Evolutionary conservation across 2,888 invertebrate genomes (phyloP).

Genomic region (Sussaba pulchella): DNA sequence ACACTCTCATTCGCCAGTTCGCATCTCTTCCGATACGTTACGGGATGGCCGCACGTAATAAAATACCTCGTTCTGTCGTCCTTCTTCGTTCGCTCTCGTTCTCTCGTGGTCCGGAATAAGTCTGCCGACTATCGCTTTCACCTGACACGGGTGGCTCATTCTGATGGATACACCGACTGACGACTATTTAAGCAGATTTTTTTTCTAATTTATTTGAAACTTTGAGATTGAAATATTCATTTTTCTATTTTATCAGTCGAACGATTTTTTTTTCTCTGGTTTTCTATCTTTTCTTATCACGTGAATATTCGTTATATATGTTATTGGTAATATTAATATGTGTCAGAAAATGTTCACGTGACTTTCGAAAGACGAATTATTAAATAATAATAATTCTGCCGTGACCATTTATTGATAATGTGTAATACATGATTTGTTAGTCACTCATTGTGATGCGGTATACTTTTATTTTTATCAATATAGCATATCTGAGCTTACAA

Average conservation of each 20-base stretch:
- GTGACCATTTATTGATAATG: no score
- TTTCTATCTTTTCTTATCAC: no score
- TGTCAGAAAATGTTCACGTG: no score
- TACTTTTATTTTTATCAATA: no score
- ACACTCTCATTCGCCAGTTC: constrained; percentile 50
- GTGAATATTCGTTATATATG: no score
- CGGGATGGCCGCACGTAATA: constrained; percentile 22
- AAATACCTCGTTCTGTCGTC: constrained; percentile 59
- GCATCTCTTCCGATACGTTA: background rate
- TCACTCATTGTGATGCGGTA: no score
- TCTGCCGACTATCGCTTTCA: constrained; percentile 36
- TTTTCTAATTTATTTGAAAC: no score
- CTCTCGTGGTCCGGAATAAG: background rate
- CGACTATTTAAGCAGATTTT: constrained; percentile 17
- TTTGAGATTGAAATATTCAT: background rate
- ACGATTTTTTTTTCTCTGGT: background rate
- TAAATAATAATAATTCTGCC: no score
- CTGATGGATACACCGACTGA: background rate
- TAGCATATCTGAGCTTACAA: no score
- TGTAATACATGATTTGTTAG: no score
- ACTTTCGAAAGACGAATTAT: no score
- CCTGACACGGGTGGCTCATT: constrained; percentile 5
- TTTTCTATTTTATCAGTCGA: background rate
- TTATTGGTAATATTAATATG: no score
- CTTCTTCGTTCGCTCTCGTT: constrained; percentile 58